phyloP scores from a whole-genome alignment of 1,140 invertebrate species.

The Eupristina koningsbergeri region DNA sequence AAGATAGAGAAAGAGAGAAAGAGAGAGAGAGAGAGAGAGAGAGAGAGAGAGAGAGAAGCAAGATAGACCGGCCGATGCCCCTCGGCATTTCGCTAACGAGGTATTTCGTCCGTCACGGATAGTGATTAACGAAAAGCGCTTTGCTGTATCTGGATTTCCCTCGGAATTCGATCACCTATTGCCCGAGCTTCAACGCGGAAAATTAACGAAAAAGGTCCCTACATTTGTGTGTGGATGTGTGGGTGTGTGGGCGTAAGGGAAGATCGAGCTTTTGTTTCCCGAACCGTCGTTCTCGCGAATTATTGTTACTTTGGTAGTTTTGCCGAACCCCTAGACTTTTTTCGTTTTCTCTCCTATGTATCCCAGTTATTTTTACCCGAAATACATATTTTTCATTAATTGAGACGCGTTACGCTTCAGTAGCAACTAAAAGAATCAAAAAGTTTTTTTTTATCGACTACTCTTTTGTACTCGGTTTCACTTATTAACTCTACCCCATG shows the following conservation, averaged over 20 bases:
- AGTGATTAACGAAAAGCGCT: slow-evolving; percentile 61
- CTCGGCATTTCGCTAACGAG: slow-evolving; percentile 60
- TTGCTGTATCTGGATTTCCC: slow-evolving; percentile 55
- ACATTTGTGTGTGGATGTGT: too few species aligned
- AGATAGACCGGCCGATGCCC: slow-evolving; percentile 25
- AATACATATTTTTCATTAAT: neutral
- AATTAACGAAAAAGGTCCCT: slow-evolving; percentile 45
- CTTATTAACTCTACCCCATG: too few species aligned
- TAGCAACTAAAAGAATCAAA: too few species aligned
- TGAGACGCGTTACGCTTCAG: too few species aligned
- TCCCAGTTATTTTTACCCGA: neutral
- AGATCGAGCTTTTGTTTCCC: slow-evolving; percentile 9
- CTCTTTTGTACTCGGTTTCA: too few species aligned
- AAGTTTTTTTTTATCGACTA: too few species aligned
- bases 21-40: neutral
- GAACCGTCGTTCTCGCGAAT: neutral
- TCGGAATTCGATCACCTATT: slow-evolving; percentile 58
- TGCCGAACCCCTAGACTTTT: neutral
- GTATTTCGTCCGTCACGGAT: slow-evolving; percentile 56
- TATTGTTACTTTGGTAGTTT: slow-evolving; percentile 32
- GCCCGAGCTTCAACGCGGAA: slow-evolving; percentile 17
- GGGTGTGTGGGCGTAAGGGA: neutral
- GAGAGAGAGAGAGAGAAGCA: neutral
- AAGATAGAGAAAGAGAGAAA: neutral
- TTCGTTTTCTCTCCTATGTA: neutral